Evolutionary conservation across 23 tunicate genomes (phyloP).

Genomic region (Styela clava): DNA sequence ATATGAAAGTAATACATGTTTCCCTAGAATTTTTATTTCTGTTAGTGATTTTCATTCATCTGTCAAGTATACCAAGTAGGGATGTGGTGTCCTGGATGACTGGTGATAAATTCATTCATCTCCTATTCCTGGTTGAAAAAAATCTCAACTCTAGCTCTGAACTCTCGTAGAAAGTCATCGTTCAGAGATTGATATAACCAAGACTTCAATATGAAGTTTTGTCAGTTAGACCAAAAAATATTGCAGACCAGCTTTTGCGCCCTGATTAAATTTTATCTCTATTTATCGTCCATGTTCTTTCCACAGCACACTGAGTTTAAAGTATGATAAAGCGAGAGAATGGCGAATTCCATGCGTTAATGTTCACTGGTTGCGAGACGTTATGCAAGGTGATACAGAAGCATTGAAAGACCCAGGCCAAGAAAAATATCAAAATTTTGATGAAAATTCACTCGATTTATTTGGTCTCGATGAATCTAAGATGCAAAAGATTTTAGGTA

Average conservation of each 20-base stretch:
- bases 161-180: too few relatives aligned
- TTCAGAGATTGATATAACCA: too few relatives aligned
- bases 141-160: too few relatives aligned
- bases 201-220: too few relatives aligned
- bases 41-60: background rate
- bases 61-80: too few relatives aligned
- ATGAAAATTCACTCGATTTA: constrained; percentile 13
- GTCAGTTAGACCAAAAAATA: too few relatives aligned
- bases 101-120: background rate
- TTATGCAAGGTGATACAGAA: constrained; percentile 41
- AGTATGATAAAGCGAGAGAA: constrained; percentile 65
- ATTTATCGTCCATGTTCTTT: too few relatives aligned
- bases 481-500: constrained; percentile 22
- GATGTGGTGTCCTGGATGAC: too few relatives aligned
- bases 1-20: background rate
- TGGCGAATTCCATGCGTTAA: constrained; percentile 69
- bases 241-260: too few relatives aligned
- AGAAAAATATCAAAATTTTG: constrained; percentile 51
- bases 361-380: constrained; percentile 79
- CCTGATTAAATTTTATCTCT: background rate
- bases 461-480: constrained; percentile 11
- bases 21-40: background rate
- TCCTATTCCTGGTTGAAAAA: too few relatives aligned
- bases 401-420: constrained; percentile 26
- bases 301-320: constrained; percentile 40